A percentile compares a stretch with the other conserved stretches of the same genome.
Evolutionary conservation across 2,797 vertebrate species (phyloP).

Genomic region (Danio albolineatus): DNA sequence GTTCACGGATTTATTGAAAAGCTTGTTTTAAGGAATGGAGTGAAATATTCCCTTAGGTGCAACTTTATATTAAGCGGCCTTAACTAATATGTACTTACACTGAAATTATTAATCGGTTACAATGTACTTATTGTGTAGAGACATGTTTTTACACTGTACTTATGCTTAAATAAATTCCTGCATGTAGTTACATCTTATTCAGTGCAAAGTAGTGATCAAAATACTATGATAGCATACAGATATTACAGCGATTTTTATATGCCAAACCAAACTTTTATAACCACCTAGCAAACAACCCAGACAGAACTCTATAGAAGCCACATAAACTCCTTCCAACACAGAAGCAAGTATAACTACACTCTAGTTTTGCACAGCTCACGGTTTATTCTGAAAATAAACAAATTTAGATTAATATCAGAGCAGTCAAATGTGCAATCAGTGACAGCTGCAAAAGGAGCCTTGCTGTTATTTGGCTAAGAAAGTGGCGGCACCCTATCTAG

Average conservation of each 20-base stretch:
- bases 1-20: no score
- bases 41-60: not conserved
- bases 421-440: constrained; percentile 45
- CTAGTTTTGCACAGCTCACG: not conserved
- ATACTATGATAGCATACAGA: not conserved
- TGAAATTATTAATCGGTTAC: no score
- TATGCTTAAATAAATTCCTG: no score
- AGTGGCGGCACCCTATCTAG: constrained; percentile 41
- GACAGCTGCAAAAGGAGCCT: constrained; percentile 55
- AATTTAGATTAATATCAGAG: not conserved
- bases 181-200: no score
- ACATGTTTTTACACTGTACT: no score
- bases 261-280: no score
- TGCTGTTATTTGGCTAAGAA: constrained; percentile 62
- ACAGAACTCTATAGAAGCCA: not conserved
- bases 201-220: not conserved
- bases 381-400: not conserved
- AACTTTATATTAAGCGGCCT: no score
- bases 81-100: no score
- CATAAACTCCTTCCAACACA: not conserved
- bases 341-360: no score
- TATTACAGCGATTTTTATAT: not conserved
- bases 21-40: not conserved
- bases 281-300: no score
- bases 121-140: no score